A percentile compares a stretch with the other conserved stretches of the same genome.
Conservation (phyloP, 2,113 vertebrate genomes). For the Xenopus borealis region DNA sequence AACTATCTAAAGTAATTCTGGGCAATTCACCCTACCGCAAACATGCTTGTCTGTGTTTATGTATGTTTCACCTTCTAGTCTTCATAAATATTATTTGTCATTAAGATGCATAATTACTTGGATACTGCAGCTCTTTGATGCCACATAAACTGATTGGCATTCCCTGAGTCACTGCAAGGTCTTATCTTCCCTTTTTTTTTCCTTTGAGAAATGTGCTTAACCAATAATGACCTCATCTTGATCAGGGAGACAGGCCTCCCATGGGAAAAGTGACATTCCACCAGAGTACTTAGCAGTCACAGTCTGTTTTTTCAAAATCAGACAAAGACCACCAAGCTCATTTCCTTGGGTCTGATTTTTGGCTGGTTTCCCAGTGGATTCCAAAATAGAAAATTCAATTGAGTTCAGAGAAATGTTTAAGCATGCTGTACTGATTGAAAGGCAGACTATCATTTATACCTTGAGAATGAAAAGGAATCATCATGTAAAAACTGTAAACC, state of each 20-base stretch:
- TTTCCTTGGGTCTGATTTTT: conserved; percentile 26
- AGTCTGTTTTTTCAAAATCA: conserved; percentile 45
- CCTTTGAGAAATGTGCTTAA: conserved; percentile 32
- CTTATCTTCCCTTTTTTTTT: conserved; percentile 1
- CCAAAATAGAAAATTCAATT: conserved; percentile 40
- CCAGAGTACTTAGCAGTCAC: conserved; percentile 37
- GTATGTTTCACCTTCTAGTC: no score
- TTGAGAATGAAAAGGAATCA: conserved; percentile 15
- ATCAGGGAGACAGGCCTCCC: conserved; percentile 39
- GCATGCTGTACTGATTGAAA: conserved; percentile 41
- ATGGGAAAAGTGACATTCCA: conserved; percentile 46
- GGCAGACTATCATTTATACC: conserved; percentile 40
- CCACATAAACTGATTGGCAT: background rate
- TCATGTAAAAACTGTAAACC: conserved; percentile 17
- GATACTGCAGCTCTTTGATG: background rate
- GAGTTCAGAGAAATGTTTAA: conserved; percentile 35
- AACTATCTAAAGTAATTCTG: no score
- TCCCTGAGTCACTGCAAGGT: background rate
- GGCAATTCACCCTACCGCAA: no score
- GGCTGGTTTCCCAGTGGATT: conserved; percentile 44
- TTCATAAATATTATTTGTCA: no score
- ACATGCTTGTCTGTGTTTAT: no score
- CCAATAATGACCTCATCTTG: conserved; percentile 42
- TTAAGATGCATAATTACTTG: no score
- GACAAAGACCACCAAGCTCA: conserved; percentile 45